phyloP scores from a whole-genome alignment of 2,797 vertebrate genomes.

The Trachops cirrhosus region DNA sequence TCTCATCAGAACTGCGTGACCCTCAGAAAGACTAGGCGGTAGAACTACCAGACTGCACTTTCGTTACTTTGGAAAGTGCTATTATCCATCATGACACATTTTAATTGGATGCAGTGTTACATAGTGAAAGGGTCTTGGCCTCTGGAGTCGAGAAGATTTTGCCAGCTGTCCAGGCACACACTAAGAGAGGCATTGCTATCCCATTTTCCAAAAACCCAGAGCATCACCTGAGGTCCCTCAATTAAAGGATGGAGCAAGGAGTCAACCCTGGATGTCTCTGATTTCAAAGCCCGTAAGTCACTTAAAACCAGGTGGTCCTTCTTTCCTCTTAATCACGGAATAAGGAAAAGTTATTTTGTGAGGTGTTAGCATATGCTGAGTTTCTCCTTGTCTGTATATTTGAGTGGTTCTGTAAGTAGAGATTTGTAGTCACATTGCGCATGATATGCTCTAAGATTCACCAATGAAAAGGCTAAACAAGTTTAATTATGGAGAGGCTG shows the following conservation, averaged over 20 bases:
- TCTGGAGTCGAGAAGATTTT: background rate
- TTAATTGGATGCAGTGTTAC: background rate
- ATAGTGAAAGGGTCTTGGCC: background rate
- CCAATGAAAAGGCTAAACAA: background rate
- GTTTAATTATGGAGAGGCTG: constrained; percentile 41
- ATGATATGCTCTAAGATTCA: constrained; percentile 22
- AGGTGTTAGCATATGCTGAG: background rate
- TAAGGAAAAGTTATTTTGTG: background rate
- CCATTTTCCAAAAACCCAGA: background rate
- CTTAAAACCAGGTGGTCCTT: background rate
- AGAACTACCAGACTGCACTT: background rate
- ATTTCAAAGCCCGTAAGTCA: background rate
- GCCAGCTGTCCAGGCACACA: background rate
- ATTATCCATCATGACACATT: background rate
- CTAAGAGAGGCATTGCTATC: background rate
- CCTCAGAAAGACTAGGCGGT: background rate
- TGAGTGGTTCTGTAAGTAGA: background rate
- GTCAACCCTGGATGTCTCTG: background rate
- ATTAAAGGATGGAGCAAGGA: background rate
- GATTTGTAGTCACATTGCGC: background rate
- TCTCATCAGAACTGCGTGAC: background rate
- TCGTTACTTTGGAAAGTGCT: background rate
- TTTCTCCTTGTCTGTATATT: background rate
- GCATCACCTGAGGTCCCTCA: background rate
- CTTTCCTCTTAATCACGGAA: background rate